Conservation (phyloP, 2,113 vertebrate genomes). For the Scomber japonicus region DNA sequence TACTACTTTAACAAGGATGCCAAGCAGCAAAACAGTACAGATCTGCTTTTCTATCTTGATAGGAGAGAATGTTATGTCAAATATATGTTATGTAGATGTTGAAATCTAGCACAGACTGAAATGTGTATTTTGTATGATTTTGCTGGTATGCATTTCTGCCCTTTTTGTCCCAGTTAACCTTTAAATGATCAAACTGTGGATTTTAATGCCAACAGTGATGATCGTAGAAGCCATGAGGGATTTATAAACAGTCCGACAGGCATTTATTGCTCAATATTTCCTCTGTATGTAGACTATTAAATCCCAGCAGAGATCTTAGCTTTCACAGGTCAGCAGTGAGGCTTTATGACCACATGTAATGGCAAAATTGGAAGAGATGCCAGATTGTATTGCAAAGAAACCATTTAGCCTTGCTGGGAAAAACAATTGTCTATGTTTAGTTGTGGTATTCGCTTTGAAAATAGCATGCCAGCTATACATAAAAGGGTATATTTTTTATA, state of each 20-base stretch:
- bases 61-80: slow-evolving; percentile 22
- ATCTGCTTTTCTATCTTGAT: not conserved
- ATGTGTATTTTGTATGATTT: slow-evolving; percentile 39
- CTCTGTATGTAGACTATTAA: slow-evolving; percentile 38
- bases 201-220: slow-evolving; percentile 35
- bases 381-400: not conserved
- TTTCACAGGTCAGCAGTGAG: slow-evolving; percentile 11
- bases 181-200: slow-evolving; percentile 13
- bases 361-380: not conserved
- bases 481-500: too few relatives aligned
- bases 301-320: slow-evolving; percentile 32
- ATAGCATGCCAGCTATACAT: not conserved
- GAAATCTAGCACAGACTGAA: slow-evolving; percentile 30
- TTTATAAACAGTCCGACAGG: slow-evolving; percentile 40
- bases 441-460: slow-evolving; percentile 3
- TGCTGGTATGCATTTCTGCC: slow-evolving; percentile 8
- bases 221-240: not conserved
- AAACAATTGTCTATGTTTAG: not conserved
- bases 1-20: not conserved
- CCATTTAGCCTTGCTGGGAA: slow-evolving; percentile 3
- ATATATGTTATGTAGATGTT: not conserved
- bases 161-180: slow-evolving; percentile 32
- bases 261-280: slow-evolving; percentile 44
- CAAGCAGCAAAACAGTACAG: too few relatives aligned
- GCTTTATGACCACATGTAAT: slow-evolving; percentile 25